These are phyloP conservation scores for Tridacna gigas DNA, from an alignment of 2,888 invertebrate genomes.

Conservation along the genomic window DNA sequence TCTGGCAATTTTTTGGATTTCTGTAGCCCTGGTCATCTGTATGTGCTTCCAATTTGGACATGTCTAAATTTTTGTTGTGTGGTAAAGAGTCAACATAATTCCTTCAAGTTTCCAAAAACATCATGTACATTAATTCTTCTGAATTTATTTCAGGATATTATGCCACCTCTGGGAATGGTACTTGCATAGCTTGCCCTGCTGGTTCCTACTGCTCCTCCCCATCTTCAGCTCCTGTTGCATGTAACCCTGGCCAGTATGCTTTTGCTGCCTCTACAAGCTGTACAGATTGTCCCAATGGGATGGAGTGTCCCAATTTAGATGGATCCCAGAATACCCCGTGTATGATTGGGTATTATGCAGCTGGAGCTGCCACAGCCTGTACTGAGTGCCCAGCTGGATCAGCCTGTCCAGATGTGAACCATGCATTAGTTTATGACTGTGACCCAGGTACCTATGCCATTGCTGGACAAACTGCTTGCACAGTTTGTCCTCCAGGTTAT, in stretches of 20 bases:
- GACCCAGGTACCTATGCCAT: slow-evolving; percentile 75
- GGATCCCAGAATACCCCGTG: slow-evolving; percentile 76
- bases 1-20: too few relatives aligned
- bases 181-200: slow-evolving; percentile 79
- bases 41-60: too few relatives aligned
- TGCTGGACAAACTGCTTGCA: slow-evolving; percentile 73
- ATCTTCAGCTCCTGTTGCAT: slow-evolving; percentile 47
- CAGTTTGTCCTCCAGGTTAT: slow-evolving; percentile 79
- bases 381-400: slow-evolving; percentile 78
- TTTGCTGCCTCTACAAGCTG: slow-evolving; percentile 62
- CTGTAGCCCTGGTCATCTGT: too few relatives aligned
- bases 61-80: too few relatives aligned
- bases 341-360: slow-evolving; percentile 74
- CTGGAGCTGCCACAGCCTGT: slow-evolving; percentile 69
- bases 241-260: slow-evolving; percentile 70
- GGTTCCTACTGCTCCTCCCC: slow-evolving; percentile 75
- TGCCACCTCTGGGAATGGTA: slow-evolving; percentile 72
- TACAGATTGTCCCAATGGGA: slow-evolving; percentile 73
- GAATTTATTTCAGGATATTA: slow-evolving; percentile 69
- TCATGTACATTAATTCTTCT: too few relatives aligned
- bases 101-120: too few relatives aligned
- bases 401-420: slow-evolving; percentile 76
- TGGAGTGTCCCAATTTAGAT: slow-evolving; percentile 71
- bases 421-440: slow-evolving; percentile 66
- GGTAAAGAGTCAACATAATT: too few relatives aligned